Base-by-base conservation (phyloP, 2,113 vertebrate genomes). In the Tachysurus fulvidraco region DNA sequence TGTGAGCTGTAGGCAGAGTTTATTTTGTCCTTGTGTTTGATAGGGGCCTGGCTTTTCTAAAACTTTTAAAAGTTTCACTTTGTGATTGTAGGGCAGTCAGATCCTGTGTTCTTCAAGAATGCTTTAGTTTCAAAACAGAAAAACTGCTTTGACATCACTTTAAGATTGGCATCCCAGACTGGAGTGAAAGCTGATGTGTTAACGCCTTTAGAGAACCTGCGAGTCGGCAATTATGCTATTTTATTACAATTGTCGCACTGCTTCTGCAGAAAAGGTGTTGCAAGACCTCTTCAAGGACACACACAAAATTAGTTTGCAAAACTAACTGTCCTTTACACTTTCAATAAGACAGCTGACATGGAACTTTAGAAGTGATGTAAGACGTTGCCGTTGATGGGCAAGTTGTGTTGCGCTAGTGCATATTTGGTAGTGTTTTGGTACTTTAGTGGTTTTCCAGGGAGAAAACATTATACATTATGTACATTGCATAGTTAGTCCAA, bases 141-240 rank as follows among this genome's bases (percentile, higher is more conserved):
- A 69, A 52, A 23, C 0, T 36, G 73, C 25, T 52, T 30, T 78
- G 50, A 81, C 60, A 50, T 86, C 16, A 44, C 65, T 54, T 17
- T 81, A n/a, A 73, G 65, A 86, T 59, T 76, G 80, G 74, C 67
- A 65, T 71, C n/a, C 59, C 44, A 21, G 85, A 81, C 36, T 59
- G 52, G n/a, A 12, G 30, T 67, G 60, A 44, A 6, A 62, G 55
- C 77, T 8, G 62, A 86, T 36, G 79, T 46, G 44, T 41, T 54
- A 60, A 44, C n/a, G 14, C 80, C 14, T 23, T 28, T 76, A 2
- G 59, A 81, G 67, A 81, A 74, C 65, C 41, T 50, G 67, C 36
- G 11, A 74, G 23, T 71, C 52, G 74, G 67, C 19, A 62, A 83
- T 83, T 65, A 50, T 54, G 81, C 52, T 50, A 36, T 44, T 86